Conservation (phyloP, 2,888 invertebrate species). For the Thymelicus lineola region DNA sequence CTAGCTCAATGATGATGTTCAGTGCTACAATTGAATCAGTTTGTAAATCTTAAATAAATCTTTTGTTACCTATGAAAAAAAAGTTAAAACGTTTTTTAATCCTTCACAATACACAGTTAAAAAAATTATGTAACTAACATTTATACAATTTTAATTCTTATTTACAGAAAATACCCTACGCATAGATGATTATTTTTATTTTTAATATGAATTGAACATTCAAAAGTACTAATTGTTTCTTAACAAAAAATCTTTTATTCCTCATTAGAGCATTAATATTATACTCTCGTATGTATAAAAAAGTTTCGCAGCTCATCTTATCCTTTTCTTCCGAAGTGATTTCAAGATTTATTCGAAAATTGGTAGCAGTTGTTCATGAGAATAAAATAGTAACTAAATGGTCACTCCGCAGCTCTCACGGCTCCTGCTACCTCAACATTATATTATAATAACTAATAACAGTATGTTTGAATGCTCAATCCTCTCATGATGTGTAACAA, state of each 20-base stretch:
- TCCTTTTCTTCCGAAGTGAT: too few relatives aligned
- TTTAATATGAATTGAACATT: neutral
- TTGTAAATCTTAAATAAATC: neutral
- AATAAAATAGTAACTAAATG: too few relatives aligned
- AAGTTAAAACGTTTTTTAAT: neutral
- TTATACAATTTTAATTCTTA: slow-evolving; percentile 1
- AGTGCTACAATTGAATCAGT: too few relatives aligned
- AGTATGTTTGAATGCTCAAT: slow-evolving; percentile 3
- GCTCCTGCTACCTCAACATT: too few relatives aligned
- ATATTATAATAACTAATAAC: neutral
- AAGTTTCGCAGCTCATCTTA: too few relatives aligned
- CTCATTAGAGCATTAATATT: too few relatives aligned
- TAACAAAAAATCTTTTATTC: too few relatives aligned
- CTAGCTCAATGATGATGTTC: too few relatives aligned
- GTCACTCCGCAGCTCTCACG: too few relatives aligned
- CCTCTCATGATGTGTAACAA: neutral
- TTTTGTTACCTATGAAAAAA: neutral
- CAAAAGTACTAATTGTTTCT: neutral
- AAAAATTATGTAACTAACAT: slow-evolving; percentile 2
- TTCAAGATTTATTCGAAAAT: too few relatives aligned
- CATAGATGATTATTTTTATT: neutral
- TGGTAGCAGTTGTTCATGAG: too few relatives aligned
- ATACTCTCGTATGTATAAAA: too few relatives aligned
- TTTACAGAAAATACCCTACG: neutral
- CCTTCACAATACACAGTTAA: neutral